These are phyloP conservation scores for Pantherophis alleghaniensis DNA, from an alignment of 2,797 vertebrate genomes.

Conservation along the genomic window DNA sequence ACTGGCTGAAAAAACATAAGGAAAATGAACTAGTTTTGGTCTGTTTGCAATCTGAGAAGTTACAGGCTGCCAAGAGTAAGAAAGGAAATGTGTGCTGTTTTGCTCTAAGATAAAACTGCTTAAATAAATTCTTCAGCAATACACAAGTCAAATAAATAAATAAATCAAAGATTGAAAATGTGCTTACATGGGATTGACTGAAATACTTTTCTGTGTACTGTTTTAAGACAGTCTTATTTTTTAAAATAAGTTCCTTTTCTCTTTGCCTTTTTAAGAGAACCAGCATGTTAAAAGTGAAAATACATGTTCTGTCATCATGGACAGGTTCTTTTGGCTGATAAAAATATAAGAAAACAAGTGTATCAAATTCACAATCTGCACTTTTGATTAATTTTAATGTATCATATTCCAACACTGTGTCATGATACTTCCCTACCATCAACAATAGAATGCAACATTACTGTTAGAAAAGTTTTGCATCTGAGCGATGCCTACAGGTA, in stretches of 20 bases:
- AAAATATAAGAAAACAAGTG: not conserved
- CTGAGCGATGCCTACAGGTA: not conserved
- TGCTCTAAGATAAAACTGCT: conserved; percentile 7
- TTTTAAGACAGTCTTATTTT: conserved; percentile 23
- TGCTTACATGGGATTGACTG: not conserved
- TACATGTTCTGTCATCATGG: not conserved
- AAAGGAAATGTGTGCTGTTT: conserved; percentile 21
- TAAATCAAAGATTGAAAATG: conserved; percentile 19
- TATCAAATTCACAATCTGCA: not conserved
- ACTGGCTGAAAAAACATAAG: conserved; percentile 70
- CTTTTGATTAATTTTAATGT: not conserved
- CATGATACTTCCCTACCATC: not conserved
- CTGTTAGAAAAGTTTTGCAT: not conserved
- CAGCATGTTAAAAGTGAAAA: not conserved
- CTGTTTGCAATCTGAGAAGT: conserved; percentile 57
- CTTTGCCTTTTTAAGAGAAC: not conserved
- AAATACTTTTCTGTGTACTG: not conserved
- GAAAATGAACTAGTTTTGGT: conserved; percentile 69
- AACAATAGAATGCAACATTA: not conserved
- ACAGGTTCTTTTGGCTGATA: not conserved
- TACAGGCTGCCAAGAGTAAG: conserved; percentile 59
- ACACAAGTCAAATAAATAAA: conserved; percentile 9
- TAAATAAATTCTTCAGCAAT: not conserved
- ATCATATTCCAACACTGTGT: not conserved
- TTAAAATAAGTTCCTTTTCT: conserved; percentile 37